phyloP scores from a whole-genome alignment of 2,797 vertebrate species.

The Onychomys torridus region DNA sequence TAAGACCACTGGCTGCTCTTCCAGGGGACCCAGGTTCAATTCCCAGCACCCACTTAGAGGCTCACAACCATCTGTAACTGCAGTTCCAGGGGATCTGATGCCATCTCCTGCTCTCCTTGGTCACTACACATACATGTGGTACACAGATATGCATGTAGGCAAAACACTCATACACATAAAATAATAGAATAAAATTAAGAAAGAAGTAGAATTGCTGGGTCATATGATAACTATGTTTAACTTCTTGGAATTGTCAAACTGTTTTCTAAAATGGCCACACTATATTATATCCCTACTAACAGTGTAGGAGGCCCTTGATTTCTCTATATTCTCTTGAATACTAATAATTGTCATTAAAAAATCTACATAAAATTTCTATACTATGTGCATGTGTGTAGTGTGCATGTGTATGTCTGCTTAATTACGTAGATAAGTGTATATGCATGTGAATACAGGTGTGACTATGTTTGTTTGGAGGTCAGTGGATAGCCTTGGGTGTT shows the following conservation, averaged over 20 bases:
- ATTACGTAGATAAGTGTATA: not conserved
- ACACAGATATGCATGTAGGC: not conserved
- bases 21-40: not conserved
- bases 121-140: not conserved
- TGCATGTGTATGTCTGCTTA: not conserved
- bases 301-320: not conserved
- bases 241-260: not conserved
- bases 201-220: not conserved
- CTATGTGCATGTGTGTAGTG: not conserved
- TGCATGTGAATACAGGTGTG: not conserved
- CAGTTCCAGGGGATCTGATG: not conserved
- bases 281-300: not conserved
- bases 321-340: not conserved
- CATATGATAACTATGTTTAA: not conserved
- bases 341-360: not conserved
- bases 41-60: not conserved
- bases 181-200: not conserved
- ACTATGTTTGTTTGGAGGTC: not conserved
- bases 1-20: not conserved
- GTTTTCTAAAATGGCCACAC: conserved; percentile 11
- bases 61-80: not conserved
- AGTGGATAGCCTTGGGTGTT: not conserved
- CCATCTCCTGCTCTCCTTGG: not conserved
- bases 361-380: not conserved
- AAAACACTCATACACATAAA: not conserved